Evolutionary conservation across 92 coral and sea anemone genomes (phyloP).

Genomic region (Paragorgia papillata): DNA sequence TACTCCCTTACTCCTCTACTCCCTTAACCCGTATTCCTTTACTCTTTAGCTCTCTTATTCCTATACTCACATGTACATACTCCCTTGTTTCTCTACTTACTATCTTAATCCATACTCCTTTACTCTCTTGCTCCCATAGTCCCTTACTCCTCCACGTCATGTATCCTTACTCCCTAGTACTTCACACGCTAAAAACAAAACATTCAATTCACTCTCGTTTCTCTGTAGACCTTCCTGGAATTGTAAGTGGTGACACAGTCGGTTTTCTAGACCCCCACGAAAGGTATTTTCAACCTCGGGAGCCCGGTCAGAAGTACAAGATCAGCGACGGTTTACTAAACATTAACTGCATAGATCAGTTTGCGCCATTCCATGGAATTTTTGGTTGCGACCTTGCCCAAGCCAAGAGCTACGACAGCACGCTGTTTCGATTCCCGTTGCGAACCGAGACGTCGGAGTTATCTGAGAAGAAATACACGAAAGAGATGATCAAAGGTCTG

Average conservation of each 20-base stretch:
- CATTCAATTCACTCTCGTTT: not conserved
- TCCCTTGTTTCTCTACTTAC: too few relatives aligned
- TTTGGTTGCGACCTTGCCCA: slow-evolving; percentile 74
- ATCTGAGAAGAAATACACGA: slow-evolving; percentile 68
- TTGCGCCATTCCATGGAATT: slow-evolving; percentile 71
- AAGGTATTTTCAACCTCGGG: slow-evolving; percentile 64
- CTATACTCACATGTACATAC: too few relatives aligned
- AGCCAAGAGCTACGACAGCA: slow-evolving; percentile 53
- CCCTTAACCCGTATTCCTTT: too few relatives aligned
- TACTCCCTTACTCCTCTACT: too few relatives aligned
- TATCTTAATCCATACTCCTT: too few relatives aligned
- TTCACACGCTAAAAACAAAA: too few relatives aligned
- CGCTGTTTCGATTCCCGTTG: slow-evolving; percentile 79
- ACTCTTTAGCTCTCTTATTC: too few relatives aligned
- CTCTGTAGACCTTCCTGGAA: slow-evolving; percentile 76
- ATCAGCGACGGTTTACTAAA: slow-evolving; percentile 50
- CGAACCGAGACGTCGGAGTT: slow-evolving; percentile 64
- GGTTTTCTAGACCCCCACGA: slow-evolving; percentile 87
- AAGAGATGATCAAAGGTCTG: slow-evolving; percentile 58
- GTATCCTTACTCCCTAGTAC: too few relatives aligned
- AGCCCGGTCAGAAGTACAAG: slow-evolving; percentile 66
- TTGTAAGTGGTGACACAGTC: slow-evolving; percentile 69
- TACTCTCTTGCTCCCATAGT: too few relatives aligned
- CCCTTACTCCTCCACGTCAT: too few relatives aligned
- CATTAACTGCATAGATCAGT: slow-evolving; percentile 58